phyloP scores from a whole-genome alignment of 1,140 invertebrate species.

The Metaphire vulgaris region DNA sequence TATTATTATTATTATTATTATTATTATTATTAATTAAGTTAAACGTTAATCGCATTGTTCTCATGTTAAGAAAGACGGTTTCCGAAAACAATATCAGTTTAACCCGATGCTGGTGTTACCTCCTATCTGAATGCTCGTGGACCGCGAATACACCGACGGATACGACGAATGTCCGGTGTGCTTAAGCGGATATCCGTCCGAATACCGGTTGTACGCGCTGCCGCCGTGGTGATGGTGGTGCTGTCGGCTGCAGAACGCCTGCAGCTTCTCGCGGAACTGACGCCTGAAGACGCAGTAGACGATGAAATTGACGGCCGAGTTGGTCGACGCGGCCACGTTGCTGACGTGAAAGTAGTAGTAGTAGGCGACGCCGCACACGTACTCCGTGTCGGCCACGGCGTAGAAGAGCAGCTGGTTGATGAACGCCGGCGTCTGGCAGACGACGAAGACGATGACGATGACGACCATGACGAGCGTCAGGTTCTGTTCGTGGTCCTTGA shows the following conservation, averaged over 20 bases:
- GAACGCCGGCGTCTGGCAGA: conserved; percentile 26
- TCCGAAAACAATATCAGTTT: too few species aligned
- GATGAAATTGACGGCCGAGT: conserved; percentile 13
- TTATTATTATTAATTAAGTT: too few species aligned
- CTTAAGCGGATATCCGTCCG: conserved; percentile 1
- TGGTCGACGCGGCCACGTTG: background rate
- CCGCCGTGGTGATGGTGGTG: too few species aligned
- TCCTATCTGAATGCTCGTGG: background rate
- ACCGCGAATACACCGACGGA: background rate
- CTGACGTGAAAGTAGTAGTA: background rate
- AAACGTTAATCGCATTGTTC: too few species aligned
- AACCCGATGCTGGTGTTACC: too few species aligned
- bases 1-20: too few species aligned
- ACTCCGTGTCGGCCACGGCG: background rate
- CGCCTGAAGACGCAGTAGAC: conserved; percentile 11
- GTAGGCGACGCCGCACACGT: conserved; percentile 8
- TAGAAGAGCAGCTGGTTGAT: conserved; percentile 24
- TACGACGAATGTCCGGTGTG: background rate
- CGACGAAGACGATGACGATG: conserved; percentile 24
- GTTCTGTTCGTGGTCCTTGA: conserved; percentile 24
- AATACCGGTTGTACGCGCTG: background rate
- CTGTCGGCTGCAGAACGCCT: conserved; percentile 17
- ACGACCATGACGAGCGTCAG: conserved; percentile 28
- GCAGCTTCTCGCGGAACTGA: conserved; percentile 12
- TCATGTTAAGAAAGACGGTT: too few species aligned